Percentiles rank a stretch among this genome's conserved stretches.
Evolutionary conservation across 92 coral and sea anemone genomes (phyloP).

Genomic region (Phenganax stokvisi): DNA sequence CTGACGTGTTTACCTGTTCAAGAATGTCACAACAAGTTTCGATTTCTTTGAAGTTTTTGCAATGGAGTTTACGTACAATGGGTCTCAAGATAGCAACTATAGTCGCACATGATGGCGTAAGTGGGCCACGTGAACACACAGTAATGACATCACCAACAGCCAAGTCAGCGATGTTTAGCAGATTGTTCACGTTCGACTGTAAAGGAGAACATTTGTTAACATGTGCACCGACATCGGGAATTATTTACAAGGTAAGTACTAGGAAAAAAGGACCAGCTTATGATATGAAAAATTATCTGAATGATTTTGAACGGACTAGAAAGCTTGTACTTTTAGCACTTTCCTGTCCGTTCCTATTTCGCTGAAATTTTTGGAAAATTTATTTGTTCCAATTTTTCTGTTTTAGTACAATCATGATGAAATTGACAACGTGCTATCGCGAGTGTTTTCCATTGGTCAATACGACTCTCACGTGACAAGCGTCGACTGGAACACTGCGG

Average conservation of each 20-base stretch:
- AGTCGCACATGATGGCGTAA: conserved; percentile 75
- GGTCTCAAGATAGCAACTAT: conserved; percentile 66
- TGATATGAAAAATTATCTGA: too few relatives aligned
- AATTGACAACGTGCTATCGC: conserved; percentile 47
- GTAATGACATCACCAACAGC: conserved; percentile 50
- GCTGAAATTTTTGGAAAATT: neutral
- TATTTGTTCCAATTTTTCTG: neutral
- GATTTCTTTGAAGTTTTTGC: conserved; percentile 56
- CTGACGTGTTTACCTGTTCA: neutral
- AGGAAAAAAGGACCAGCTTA: too few relatives aligned
- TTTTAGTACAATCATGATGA: conserved; percentile 51
- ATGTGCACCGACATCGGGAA: conserved; percentile 75
- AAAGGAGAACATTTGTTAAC: conserved; percentile 85
- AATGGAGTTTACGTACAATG: conserved; percentile 96
- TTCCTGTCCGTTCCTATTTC: neutral
- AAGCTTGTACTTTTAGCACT: neutral
- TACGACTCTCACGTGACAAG: conserved; percentile 87
- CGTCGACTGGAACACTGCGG: conserved; percentile 88
- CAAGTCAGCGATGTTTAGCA: conserved; percentile 63
- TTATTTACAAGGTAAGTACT: conserved; percentile 70
- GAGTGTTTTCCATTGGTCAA: conserved; percentile 65
- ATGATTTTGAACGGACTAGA: neutral
- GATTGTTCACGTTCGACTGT: conserved; percentile 88
- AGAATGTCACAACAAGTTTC: neutral
- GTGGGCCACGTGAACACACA: conserved; percentile 34